phyloP scores from a whole-genome alignment of 1,140 invertebrate genomes.

The Gonioctena quinquepunctata region DNA sequence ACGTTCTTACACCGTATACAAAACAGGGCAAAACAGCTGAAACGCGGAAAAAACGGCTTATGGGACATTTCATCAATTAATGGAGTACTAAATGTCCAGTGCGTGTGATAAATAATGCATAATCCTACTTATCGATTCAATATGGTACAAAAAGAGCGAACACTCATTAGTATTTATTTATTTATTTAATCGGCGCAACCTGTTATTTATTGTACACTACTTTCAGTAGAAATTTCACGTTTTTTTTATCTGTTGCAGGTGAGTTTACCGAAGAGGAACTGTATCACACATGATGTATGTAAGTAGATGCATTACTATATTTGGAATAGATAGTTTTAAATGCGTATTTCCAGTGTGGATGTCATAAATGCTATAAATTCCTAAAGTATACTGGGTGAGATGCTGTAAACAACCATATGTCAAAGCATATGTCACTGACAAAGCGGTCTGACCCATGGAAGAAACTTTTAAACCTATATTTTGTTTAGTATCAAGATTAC shows the following conservation, averaged over 20 bases:
- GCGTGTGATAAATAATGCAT: constrained; percentile 4
- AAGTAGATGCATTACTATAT: not conserved
- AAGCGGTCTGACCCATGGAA: too few relatives aligned
- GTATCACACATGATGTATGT: not conserved
- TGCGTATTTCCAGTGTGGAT: not conserved
- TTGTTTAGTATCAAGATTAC: too few relatives aligned
- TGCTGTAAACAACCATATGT: too few relatives aligned
- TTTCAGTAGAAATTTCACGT: not conserved
- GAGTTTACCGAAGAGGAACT: not conserved
- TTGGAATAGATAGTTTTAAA: not conserved
- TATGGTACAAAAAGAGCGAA: not conserved
- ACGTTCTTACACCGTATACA: too few relatives aligned
- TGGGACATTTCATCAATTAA: constrained; percentile 1
- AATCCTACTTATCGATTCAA: not conserved
- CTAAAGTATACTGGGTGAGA: too few relatives aligned
- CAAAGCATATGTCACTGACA: too few relatives aligned
- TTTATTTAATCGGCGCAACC: not conserved
- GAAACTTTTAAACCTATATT: too few relatives aligned
- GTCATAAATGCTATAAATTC: too few relatives aligned
- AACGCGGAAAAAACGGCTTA: too few relatives aligned
- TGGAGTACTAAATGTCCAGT: not conserved
- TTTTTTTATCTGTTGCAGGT: not conserved
- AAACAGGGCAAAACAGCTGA: too few relatives aligned
- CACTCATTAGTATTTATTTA: not conserved
- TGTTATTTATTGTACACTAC: not conserved